Conservation (phyloP, 37 sponge, comb jelly and placozoan genomes). For the Agelas oroides region DNA sequence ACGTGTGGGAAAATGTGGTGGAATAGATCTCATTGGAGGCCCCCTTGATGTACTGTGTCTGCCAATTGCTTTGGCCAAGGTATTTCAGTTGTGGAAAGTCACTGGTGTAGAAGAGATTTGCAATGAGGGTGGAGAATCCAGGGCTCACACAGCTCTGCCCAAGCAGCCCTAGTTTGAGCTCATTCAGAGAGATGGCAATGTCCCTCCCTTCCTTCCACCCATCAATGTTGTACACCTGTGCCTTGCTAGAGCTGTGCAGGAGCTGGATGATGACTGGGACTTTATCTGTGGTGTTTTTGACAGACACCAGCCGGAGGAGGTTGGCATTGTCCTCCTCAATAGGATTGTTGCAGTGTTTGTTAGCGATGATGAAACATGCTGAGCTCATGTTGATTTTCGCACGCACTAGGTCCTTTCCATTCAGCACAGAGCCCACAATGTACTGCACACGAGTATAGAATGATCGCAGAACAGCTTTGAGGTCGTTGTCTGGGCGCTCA, state of each 20-base stretch:
- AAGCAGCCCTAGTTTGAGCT: slow-evolving; percentile 81
- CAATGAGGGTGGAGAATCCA: slow-evolving; percentile 84
- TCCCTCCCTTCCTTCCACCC: slow-evolving; percentile 56
- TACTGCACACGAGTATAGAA: slow-evolving; percentile 67
- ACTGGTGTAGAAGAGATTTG: slow-evolving; percentile 73
- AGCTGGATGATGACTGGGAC: slow-evolving; percentile 81
- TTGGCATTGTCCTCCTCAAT: slow-evolving; percentile 67
- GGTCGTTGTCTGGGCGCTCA: slow-evolving; percentile 45
- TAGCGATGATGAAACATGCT: slow-evolving; percentile 73
- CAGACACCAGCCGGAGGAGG: slow-evolving; percentile 72
- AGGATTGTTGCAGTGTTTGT: slow-evolving; percentile 52
- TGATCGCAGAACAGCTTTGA: slow-evolving; percentile 54
- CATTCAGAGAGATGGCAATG: slow-evolving; percentile 71
- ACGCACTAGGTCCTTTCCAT: slow-evolving; percentile 49
- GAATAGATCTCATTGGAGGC: slow-evolving; percentile 80
- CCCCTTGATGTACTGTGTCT: slow-evolving; percentile 57
- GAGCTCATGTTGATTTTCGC: slow-evolving; percentile 44
- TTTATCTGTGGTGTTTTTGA: slow-evolving; percentile 63
- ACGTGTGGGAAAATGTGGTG: slow-evolving; percentile 46
- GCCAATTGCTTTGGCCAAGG: slow-evolving; percentile 10
- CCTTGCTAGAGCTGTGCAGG: slow-evolving; percentile 46
- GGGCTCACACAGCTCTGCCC: slow-evolving; percentile 83
- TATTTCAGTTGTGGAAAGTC: slow-evolving; percentile 8
- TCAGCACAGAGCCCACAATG: slow-evolving; percentile 66
- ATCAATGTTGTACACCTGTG: slow-evolving; percentile 37